Conservation (phyloP, 2,113 vertebrate species). For the Peromyscus leucopus region DNA sequence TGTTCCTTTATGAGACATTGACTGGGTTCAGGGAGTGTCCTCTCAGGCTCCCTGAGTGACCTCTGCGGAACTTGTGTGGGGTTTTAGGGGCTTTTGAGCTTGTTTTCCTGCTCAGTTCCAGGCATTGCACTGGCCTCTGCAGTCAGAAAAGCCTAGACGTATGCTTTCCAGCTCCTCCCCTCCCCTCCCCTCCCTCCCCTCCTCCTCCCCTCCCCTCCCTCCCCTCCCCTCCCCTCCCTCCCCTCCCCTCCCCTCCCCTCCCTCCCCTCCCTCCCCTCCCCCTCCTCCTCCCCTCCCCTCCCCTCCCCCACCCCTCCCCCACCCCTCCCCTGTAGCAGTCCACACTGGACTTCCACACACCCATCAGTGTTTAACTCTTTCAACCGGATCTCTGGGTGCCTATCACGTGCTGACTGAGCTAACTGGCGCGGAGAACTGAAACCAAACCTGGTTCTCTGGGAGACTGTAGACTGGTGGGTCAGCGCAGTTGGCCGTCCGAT, state of each 20-base stretch:
- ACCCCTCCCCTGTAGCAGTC: background rate
- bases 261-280: no score
- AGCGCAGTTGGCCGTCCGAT: background rate
- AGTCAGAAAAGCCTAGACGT: background rate
- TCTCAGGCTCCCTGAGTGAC: fast-evolving
- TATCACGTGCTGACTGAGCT: background rate
- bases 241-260: background rate
- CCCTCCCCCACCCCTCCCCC: background rate
- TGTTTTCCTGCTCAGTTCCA: background rate
- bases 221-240: background rate
- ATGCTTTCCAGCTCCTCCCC: background rate
- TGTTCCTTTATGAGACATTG: background rate
- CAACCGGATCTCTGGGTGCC: background rate
- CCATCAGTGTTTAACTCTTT: background rate
- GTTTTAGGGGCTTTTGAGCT: background rate
- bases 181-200: background rate
- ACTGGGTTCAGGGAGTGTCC: background rate
- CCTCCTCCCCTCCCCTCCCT: background rate
- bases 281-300: background rate
- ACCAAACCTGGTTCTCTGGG: background rate
- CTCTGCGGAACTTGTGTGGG: background rate
- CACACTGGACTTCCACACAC: background rate
- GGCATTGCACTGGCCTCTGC: background rate
- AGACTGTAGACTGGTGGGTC: background rate
- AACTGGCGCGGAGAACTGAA: background rate